A percentile compares a stretch with the other conserved stretches of the same genome.
These are phyloP conservation scores for Blomia tropicalis DNA, from an alignment of 2,888 invertebrate genomes.

Conservation along the genomic window DNA sequence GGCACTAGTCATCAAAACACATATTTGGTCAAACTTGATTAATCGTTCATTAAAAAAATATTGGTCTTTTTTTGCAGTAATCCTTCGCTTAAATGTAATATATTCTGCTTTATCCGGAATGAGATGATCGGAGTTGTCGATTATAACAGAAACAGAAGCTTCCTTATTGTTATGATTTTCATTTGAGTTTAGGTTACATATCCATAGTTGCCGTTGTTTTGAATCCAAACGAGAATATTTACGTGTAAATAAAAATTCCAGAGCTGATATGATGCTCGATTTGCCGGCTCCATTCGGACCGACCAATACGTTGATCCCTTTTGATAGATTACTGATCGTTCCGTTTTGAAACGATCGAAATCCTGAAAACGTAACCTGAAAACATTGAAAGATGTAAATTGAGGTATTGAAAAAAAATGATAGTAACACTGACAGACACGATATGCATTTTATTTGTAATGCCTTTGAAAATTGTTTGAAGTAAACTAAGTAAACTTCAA, in stretches of 20 bases:
- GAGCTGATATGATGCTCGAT: not conserved
- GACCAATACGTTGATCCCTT: not conserved
- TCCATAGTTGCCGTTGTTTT: not conserved
- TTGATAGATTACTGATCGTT: not conserved
- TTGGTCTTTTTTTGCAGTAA: not conserved
- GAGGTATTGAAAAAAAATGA: too few species aligned
- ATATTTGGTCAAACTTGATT: not conserved
- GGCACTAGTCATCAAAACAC: not conserved
- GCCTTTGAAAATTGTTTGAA: too few species aligned
- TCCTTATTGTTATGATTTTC: not conserved
- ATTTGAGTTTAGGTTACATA: not conserved
- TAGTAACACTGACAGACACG: too few species aligned
- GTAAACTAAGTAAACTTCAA: too few species aligned
- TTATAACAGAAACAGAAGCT: not conserved
- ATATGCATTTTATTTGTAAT: too few species aligned
- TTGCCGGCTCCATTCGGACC: conserved; percentile 4
- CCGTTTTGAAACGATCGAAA: conserved; percentile 7
- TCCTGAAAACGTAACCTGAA: not conserved
- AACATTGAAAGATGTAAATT: too few species aligned
- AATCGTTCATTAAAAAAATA: conserved; percentile 1
- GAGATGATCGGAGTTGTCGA: not conserved
- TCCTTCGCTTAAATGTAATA: not conserved
- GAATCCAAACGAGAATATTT: not conserved
- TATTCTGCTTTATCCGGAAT: not conserved
- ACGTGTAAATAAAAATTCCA: conserved; percentile 3